A percentile compares a stretch with the other conserved stretches of the same genome.
These are phyloP conservation scores for Stomatorhinus ivindoensis DNA, from an alignment of 2,113 vertebrate species.

Conservation along the genomic window DNA sequence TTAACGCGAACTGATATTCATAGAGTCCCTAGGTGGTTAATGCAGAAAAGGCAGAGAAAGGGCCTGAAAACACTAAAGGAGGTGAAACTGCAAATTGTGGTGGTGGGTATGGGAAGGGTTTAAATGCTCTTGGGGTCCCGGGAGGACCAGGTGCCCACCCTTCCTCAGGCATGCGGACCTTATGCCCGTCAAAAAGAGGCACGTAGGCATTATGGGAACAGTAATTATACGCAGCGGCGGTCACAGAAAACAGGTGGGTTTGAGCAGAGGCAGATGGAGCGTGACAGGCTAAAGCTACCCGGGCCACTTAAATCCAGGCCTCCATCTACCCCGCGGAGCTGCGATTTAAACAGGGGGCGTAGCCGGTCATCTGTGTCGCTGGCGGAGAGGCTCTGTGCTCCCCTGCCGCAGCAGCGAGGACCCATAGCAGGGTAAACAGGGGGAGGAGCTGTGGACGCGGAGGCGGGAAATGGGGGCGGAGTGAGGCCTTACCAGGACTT, in stretches of 20 bases:
- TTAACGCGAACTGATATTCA: background rate
- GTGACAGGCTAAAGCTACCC: background rate
- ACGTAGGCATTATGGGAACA: background rate
- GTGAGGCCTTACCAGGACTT: conserved; percentile 74
- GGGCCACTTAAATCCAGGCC: background rate
- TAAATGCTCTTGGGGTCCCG: background rate
- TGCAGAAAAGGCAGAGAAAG: background rate
- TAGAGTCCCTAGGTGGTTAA: background rate
- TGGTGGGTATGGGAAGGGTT: background rate
- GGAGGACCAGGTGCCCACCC: background rate
- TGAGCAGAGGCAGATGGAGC: background rate
- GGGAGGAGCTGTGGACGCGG: background rate
- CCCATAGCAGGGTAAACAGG: background rate
- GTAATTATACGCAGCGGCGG: background rate
- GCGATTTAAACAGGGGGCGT: background rate
- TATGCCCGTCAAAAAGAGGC: background rate
- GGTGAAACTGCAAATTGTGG: background rate
- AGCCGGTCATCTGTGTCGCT: background rate
- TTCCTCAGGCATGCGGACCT: background rate
- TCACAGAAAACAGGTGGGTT: background rate
- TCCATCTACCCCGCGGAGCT: background rate
- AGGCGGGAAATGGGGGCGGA: background rate
- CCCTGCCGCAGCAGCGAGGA: background rate
- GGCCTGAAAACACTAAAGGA: background rate
- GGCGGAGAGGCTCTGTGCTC: background rate